A percentile compares a stretch with the other conserved stretches of the same genome.
Conservation (phyloP, 2,888 invertebrate genomes). For the Lacanobia wlatinum region DNA sequence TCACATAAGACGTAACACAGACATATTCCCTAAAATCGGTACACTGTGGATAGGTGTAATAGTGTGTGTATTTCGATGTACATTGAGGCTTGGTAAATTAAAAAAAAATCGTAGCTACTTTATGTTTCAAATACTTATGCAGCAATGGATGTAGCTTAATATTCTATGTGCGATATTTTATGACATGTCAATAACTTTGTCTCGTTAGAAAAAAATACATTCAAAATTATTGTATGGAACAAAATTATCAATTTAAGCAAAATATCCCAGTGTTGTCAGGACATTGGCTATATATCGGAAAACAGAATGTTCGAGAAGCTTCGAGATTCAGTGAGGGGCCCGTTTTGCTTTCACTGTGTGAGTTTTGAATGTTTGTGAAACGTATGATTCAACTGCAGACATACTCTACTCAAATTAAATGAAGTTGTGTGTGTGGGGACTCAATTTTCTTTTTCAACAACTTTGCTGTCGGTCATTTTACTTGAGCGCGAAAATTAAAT, state of each 20-base stretch:
- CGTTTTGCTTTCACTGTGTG: not conserved
- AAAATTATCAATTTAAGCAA: fast-evolving
- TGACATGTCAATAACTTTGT: not conserved
- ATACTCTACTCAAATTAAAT: not conserved
- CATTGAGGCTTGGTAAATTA: not conserved
- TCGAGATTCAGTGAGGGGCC: conserved; percentile 1
- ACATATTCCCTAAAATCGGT: not conserved
- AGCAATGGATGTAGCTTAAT: not conserved
- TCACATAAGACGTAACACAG: not conserved
- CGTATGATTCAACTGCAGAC: not conserved
- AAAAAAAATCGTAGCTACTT: too few species aligned
- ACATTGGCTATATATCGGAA: not conserved
- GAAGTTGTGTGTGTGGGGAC: not conserved
- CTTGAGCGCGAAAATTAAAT: not conserved
- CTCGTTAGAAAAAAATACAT: not conserved
- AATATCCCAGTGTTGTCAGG: too few species aligned
- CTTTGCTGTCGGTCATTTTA: conserved; percentile 4
- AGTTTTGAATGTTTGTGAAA: not conserved
- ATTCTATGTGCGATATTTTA: not conserved
- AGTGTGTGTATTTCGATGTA: not conserved
- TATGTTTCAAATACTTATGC: not conserved
- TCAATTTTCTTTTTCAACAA: not conserved
- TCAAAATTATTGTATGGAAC: too few species aligned
- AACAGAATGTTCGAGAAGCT: not conserved
- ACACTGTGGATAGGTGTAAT: not conserved